Base-by-base conservation (phyloP, 2,797 vertebrate genomes). In the Peromyscus nudipes region DNA sequence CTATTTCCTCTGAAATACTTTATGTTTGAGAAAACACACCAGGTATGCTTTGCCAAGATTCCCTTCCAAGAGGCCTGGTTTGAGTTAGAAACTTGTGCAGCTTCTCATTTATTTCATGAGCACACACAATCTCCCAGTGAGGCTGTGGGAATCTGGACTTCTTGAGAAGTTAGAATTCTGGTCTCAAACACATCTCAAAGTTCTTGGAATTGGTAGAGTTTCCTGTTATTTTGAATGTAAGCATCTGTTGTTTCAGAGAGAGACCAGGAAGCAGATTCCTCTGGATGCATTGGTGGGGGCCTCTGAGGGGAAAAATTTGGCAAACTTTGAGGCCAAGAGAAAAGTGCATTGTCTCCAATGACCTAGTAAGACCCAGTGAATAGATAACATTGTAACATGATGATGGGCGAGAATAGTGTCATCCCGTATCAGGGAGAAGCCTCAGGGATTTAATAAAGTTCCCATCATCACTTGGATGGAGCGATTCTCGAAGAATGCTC, bases 11-110 rank as follows among this genome's bases (percentile, higher is more conserved):
- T 81, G 52, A 92, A 92, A 89, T 86, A 82, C 12, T 95, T 96
- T 86, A n/a, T 71, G 17, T 82, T 93, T 93, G 84, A 89, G 34
- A 83, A 95, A 86, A 95, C 27, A 88, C 5, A 85, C 1, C 43
- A 71, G 34, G 12, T 60, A 80, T 91, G 29, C 60, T 94, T 96
- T 91, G 77, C 67, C 88, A 95, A 88, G 55, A 83, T 19, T 85
- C 37, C 81, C 49, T 96, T 97, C 84, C 67, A 85, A 84, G 60
- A 93, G 49, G 19, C 64, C 73, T 97, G 81, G 60, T 89, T 94
- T 96, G 81, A 85, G 40, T 95, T 94, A 88, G 40, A 17, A 93
- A 84, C 67, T 95, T 94, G 27, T n/a, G 57, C 67, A 55, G 25
- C 64, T 57, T 11, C 80, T 75, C 71, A 75, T 23, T 11, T n/a